Conservation (phyloP, 2,113 vertebrate genomes). For the Gallinago media region DNA sequence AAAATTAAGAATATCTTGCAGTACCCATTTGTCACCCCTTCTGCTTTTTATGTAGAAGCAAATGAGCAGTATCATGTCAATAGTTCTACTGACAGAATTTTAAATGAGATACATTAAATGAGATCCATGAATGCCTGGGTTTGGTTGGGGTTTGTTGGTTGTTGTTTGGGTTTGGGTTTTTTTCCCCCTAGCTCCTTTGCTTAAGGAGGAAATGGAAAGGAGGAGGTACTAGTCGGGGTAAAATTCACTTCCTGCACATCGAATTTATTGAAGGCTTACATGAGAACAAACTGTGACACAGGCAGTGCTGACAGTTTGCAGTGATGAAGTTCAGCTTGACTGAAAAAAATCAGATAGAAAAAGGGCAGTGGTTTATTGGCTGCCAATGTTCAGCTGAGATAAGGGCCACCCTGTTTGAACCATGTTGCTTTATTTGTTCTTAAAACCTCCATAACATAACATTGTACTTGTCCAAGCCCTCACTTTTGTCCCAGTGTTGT, state of each 20-base stretch:
- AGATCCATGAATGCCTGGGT: not conserved
- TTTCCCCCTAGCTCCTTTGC: not conserved
- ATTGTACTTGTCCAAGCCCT: not conserved
- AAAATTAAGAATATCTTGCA: not conserved
- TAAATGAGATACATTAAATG: not conserved
- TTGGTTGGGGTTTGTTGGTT: not conserved
- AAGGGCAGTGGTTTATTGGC: not conserved
- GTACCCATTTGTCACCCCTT: not conserved
- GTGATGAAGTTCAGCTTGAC: not conserved
- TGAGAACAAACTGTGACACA: not conserved
- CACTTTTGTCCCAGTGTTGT: not conserved
- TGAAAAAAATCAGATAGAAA: not conserved
- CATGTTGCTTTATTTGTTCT: not conserved
- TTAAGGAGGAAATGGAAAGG: not conserved
- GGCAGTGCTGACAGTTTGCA: not conserved
- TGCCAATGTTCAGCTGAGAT: not conserved
- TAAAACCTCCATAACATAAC: not conserved
- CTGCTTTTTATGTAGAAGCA: not conserved
- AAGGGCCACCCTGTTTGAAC: not conserved
- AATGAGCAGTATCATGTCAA: not conserved
- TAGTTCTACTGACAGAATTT: not conserved
- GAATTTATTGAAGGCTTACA: not conserved
- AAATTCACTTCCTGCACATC: not conserved
- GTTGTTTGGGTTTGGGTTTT: not conserved
- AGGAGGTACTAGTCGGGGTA: not conserved